Percentiles rank a stretch among this genome's conserved stretches.
Evolutionary conservation across 2,113 vertebrate genomes (phyloP).

Genomic region (Sceloporus tristichus): DNA sequence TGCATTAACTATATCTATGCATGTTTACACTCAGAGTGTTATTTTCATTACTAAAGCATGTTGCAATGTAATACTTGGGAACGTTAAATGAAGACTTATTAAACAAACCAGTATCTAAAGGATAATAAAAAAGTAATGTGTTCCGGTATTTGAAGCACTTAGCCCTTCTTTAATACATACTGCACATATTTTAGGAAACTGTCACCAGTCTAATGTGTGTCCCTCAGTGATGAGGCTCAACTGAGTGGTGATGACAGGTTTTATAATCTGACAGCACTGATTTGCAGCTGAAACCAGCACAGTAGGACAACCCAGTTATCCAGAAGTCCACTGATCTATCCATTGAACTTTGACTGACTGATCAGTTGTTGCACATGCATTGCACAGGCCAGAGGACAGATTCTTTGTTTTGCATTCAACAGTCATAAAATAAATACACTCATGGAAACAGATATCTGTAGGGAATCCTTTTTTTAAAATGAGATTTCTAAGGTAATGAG

Average conservation of each 20-base stretch:
- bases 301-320: constrained; percentile 11
- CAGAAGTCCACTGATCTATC: neutral
- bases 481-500: neutral
- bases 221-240: neutral
- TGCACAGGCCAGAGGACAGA: neutral
- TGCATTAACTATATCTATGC: too few species aligned
- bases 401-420: neutral
- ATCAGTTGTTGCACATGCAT: neutral
- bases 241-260: constrained; percentile 11
- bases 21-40: neutral
- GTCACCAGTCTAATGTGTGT: neutral
- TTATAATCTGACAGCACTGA: constrained; percentile 15
- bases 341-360: neutral
- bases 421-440: neutral
- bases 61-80: constrained; percentile 23
- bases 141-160: too few species aligned
- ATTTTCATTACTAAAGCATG: constrained; percentile 13
- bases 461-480: neutral
- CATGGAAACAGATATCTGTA: neutral
- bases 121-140: neutral
- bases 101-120: constrained; percentile 19
- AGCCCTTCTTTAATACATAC: too few species aligned
- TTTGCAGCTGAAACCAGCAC: neutral
- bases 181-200: neutral
- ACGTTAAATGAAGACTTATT: constrained; percentile 20